phyloP scores from a whole-genome alignment of 2,888 invertebrate species.

The Pollenia griseotomentosa region DNA sequence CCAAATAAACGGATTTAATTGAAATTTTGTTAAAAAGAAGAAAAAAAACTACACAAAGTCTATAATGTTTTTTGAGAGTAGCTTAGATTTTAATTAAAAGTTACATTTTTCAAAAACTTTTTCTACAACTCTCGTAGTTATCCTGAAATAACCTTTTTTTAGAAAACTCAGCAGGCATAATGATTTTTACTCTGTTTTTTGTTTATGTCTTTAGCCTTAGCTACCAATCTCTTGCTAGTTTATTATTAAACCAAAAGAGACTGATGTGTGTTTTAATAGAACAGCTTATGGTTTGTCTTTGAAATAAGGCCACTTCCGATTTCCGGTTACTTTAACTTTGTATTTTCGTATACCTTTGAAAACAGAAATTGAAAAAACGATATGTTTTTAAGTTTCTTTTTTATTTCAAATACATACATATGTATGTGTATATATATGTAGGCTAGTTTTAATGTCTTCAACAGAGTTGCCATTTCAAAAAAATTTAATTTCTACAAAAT shows the following conservation, averaged over 20 bases:
- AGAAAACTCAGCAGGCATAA: slow-evolving; percentile 45
- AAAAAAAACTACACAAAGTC: too few relatives aligned
- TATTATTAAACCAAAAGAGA: not conserved
- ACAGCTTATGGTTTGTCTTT: slow-evolving; percentile 68
- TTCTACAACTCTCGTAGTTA: not conserved
- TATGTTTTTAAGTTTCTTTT: not conserved
- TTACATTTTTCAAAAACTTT: not conserved
- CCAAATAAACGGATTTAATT: too few relatives aligned
- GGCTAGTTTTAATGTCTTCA: not conserved
- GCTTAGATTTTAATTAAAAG: not conserved
- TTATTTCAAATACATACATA: not conserved
- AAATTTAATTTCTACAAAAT: too few relatives aligned
- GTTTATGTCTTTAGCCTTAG: slow-evolving; percentile 20
- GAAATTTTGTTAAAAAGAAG: too few relatives aligned
- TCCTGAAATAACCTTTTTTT: slow-evolving; percentile 23
- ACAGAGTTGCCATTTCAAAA: too few relatives aligned
- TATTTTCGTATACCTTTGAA: slow-evolving; percentile 38
- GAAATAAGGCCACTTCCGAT: slow-evolving; percentile 74
- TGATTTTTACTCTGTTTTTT: slow-evolving; percentile 30
- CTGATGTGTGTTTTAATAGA: slow-evolving; percentile 25
- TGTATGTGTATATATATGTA: not conserved
- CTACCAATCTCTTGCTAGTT: slow-evolving; percentile 49
- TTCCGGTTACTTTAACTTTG: slow-evolving; percentile 68
- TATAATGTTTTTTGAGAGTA: too few relatives aligned
- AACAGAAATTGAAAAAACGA: not conserved